phyloP scores from a whole-genome alignment of 2,113 vertebrate species.

The Ariopsis seemanni region DNA sequence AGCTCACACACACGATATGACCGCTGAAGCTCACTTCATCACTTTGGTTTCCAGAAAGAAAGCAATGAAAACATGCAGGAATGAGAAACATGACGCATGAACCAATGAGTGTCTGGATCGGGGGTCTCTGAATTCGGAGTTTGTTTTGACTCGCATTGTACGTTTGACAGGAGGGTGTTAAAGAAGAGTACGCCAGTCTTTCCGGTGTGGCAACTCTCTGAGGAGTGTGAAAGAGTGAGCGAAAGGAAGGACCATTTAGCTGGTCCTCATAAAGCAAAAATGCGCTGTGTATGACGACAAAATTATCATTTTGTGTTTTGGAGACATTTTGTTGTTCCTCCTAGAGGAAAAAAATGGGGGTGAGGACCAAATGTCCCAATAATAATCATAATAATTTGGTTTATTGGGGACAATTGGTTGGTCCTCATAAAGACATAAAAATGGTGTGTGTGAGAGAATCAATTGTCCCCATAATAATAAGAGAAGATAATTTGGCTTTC shows the following conservation, averaged over 20 bases:
- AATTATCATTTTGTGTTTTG: neutral
- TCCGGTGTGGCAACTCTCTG: no score
- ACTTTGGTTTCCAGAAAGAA: neutral
- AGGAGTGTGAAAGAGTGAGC: neutral
- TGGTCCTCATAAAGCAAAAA: neutral
- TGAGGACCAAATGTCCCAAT: neutral
- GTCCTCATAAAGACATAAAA: neutral
- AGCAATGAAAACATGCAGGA: neutral
- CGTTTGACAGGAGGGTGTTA: constrained; percentile 63
- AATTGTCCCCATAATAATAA: neutral
- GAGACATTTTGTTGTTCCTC: neutral
- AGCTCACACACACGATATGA: neutral
- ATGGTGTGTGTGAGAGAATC: neutral
- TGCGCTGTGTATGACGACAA: neutral
- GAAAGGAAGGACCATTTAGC: neutral
- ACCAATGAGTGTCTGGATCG: neutral
- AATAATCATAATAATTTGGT: neutral
- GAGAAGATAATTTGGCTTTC: neutral
- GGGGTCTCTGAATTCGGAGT: constrained; percentile 61
- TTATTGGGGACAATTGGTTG: neutral
- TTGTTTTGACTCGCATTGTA: constrained; percentile 66
- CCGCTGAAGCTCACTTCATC: neutral
- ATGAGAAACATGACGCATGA: constrained; percentile 42
- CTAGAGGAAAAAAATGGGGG: neutral
- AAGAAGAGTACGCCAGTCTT: neutral